phyloP scores from a whole-genome alignment of 2,797 vertebrate species.

The Alfaro cultratus region DNA sequence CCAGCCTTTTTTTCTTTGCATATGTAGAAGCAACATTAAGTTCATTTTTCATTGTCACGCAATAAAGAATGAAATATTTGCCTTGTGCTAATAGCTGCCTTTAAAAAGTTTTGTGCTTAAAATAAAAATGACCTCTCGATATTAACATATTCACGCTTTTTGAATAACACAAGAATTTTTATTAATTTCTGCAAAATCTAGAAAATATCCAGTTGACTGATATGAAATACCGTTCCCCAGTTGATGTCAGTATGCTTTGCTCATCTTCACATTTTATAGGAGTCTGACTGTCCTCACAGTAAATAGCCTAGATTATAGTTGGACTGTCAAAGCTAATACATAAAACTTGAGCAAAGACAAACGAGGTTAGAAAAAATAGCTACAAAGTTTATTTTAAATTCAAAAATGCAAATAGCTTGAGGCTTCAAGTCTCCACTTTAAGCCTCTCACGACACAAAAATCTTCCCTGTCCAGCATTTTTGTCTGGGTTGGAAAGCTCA shows the following conservation, averaged over 20 bases:
- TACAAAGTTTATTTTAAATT: constrained; percentile 8
- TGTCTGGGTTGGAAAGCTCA: constrained; percentile 42
- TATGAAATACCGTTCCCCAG: background rate
- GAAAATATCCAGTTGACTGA: background rate
- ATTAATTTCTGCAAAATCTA: background rate
- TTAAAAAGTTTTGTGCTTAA: constrained; percentile 20
- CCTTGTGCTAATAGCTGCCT: constrained; percentile 26
- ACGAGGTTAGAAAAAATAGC: background rate
- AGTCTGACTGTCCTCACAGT: background rate
- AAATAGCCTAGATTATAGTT: background rate
- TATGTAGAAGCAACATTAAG: constrained; percentile 29
- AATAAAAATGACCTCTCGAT: background rate
- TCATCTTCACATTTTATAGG: background rate
- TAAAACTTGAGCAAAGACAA: constrained; percentile 5
- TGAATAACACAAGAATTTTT: background rate
- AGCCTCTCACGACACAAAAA: constrained; percentile 22
- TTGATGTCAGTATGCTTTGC: background rate
- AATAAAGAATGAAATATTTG: constrained; percentile 10
- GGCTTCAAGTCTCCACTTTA: constrained; percentile 21
- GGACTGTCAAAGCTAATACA: background rate
- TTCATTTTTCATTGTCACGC: background rate
- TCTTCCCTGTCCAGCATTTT: constrained; percentile 47
- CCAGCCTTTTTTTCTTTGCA: constrained; percentile 10
- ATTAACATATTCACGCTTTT: background rate
- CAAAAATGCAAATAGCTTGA: constrained; percentile 19